Evolutionary conservation across 2,113 vertebrate species (phyloP), one percentile per base, ranked within the genome.

Genomic region (Ceyx melanurus): DNA sequence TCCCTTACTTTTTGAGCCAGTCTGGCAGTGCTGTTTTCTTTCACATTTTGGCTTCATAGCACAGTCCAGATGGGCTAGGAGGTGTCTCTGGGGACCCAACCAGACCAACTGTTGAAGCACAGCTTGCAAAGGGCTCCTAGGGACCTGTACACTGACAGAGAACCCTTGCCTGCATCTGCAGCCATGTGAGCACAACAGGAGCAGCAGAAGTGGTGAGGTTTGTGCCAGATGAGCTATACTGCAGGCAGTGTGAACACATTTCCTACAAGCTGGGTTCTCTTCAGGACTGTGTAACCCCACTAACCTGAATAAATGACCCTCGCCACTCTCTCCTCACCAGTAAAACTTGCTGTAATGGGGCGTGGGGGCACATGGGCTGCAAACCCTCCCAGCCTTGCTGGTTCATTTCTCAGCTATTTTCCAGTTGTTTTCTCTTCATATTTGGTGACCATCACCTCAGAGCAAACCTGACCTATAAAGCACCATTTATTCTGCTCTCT

Each of bases 341-440:
- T 26, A 48, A 21, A 53, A 68, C 12, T 14, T 11, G 14, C 18
- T 50, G 56, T 10, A 11, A 17, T 28, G 29, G 15, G 11, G 7
- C 29, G 53, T 70, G 46, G 42, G 15, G 11, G 19, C 37, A 4
- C 1, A 1, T 2, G 1, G 66, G 26, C 51, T 33, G n/a, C 2
- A 2, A 15, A 50, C 21, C 19, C 33, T 21, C 7, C n/a, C 43
- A 60, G 13, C 19, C 11, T 45, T 37, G 33, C 29, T 61, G 40
- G 13, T 37, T 11, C 17, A 15, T 73, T 82, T 90, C 72, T 46
- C 42, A 82, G 31, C 15, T 46, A 28, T 33, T 56, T 40, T 45
- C 66, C 19, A 61, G 22, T 77, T 61, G 22, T 19, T 11, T 23
- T n/a, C 16, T 77, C 48, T 56, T 72, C 71, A 4, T 53, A 12